Evolutionary conservation across 2,888 invertebrate species (phyloP), one percentile per base, ranked within the genome.

Genomic region (Bombyx huttoni): DNA sequence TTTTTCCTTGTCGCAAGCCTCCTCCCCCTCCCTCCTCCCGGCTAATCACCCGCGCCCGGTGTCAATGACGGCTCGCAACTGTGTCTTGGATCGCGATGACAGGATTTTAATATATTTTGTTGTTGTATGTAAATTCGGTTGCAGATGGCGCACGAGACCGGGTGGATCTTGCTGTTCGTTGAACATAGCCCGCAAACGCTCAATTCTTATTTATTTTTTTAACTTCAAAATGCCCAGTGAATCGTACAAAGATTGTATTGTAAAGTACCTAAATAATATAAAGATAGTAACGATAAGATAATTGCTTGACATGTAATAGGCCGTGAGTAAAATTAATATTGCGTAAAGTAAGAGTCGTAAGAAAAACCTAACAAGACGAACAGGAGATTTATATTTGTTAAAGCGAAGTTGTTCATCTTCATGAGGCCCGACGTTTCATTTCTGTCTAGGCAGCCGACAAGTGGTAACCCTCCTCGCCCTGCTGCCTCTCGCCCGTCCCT

Each of bases 81-180:
- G 79, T 73, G 76, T 81, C 81, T 82, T 81, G 78, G 73, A 77
- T 75, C 70, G 70, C 70, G 81, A 73, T 85, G 85, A 85, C 87
- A 86, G 85, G 63, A 81, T 87, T 87, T 87, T 87, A 87, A 87
- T 87, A 86, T 85, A 84, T 84, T 83, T 82, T 77, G 76, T 72
- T 78, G 81, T 76, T 73, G 75, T 80, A 86, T 87, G 85, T 82
- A 83, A 86, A 87, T 82, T 68, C 65, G 58, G 69, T 66, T 75
- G 74, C 79, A 80, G 79, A 78, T 81, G 76, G 62, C 64, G 70
- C 55, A 53, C 49, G 49, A 55, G 56, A 60, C 56, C 55, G 63
- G 57, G 53, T 58, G 63, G 59, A 65, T 67, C 61, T 61, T 58
- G 61, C 61, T 57, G 57, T 62, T 64, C 60, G 57, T 60, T 52